These are phyloP conservation scores for Sphaeramia orbicularis DNA, from an alignment of 2,797 vertebrate species.

Conservation along the genomic window DNA sequence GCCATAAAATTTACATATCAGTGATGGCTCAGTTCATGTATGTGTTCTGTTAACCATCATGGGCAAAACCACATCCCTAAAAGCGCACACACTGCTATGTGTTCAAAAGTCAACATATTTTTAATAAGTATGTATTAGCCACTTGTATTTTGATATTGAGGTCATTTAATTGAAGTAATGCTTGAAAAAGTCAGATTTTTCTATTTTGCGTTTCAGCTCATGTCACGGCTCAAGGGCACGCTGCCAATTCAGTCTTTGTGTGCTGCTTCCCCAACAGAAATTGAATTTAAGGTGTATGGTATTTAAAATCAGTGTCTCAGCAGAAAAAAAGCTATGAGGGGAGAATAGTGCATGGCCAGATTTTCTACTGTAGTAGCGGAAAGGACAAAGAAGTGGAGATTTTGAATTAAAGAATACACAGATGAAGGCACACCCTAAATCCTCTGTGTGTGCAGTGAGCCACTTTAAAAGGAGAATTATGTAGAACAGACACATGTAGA, in stretches of 20 bases:
- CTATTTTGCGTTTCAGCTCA: slow-evolving; percentile 36
- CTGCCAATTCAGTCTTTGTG: slow-evolving; percentile 30
- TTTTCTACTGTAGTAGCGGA: slow-evolving; percentile 7
- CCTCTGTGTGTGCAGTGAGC: slow-evolving; percentile 1
- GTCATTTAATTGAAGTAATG: not conserved
- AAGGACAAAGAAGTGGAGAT: slow-evolving; percentile 17
- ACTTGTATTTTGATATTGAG: not conserved
- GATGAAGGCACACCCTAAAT: slow-evolving; percentile 2
- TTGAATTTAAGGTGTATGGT: slow-evolving; percentile 37
- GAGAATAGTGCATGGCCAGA: slow-evolving; percentile 11
- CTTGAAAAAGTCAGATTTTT: not conserved
- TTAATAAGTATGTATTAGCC: not conserved
- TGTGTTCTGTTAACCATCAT: too few species aligned
- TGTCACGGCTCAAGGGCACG: slow-evolving; percentile 41
- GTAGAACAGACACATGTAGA: not conserved
- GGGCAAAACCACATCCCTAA: too few species aligned
- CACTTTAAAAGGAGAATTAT: not conserved
- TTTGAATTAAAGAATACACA: slow-evolving; percentile 11
- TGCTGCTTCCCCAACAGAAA: slow-evolving; percentile 14
- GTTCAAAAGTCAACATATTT: too few species aligned
- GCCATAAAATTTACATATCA: too few species aligned
- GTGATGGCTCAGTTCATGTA: too few species aligned
- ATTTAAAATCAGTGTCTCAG: slow-evolving; percentile 54
- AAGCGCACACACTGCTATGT: too few species aligned
- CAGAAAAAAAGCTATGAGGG: slow-evolving; percentile 26